Percentiles rank a stretch among this genome's conserved stretches.
These are phyloP conservation scores for Nycteola revayana DNA, from an alignment of 2,888 invertebrate species.

Conservation along the genomic window DNA sequence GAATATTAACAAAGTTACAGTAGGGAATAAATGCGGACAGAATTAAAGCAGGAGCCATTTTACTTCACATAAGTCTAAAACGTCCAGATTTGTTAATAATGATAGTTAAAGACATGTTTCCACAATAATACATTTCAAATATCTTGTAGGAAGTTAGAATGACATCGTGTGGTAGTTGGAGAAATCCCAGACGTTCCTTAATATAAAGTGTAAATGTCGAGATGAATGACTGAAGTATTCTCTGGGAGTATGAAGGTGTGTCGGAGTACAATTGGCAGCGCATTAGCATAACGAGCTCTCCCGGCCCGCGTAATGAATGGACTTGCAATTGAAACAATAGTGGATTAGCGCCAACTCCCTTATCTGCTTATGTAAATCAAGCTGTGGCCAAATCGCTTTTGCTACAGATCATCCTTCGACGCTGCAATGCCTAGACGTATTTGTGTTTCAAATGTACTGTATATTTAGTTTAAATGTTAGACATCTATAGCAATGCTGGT, in stretches of 20 bases:
- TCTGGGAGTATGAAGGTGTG: slow-evolving; percentile 23
- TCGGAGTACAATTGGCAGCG: slow-evolving; percentile 47
- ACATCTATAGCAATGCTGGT: too few species aligned
- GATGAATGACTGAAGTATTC: slow-evolving; percentile 4
- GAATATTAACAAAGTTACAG: too few species aligned
- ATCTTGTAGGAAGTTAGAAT: slow-evolving; percentile 26
- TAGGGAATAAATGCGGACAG: too few species aligned
- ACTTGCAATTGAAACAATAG: slow-evolving; percentile 72
- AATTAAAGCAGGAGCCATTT: too few species aligned
- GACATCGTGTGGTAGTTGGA: too few species aligned
- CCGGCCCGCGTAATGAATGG: slow-evolving; percentile 63
- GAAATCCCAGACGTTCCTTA: slow-evolving; percentile 1
- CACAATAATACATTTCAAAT: too few species aligned
- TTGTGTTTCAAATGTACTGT: too few species aligned
- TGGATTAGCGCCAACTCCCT: slow-evolving; percentile 62
- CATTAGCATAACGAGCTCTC: slow-evolving; percentile 68
- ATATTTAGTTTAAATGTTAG: too few species aligned
- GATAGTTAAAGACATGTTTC: too few species aligned
- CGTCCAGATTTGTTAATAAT: too few species aligned
- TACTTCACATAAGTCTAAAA: too few species aligned
- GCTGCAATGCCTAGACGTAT: too few species aligned
- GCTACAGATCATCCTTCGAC: slow-evolving; percentile 23
- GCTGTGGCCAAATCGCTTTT: slow-evolving; percentile 27
- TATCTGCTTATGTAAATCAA: slow-evolving; percentile 59
- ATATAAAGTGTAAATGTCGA: slow-evolving; percentile 6